phyloP scores from a whole-genome alignment of 2,797 vertebrate genomes.

The Hydrolagus colliei region DNA sequence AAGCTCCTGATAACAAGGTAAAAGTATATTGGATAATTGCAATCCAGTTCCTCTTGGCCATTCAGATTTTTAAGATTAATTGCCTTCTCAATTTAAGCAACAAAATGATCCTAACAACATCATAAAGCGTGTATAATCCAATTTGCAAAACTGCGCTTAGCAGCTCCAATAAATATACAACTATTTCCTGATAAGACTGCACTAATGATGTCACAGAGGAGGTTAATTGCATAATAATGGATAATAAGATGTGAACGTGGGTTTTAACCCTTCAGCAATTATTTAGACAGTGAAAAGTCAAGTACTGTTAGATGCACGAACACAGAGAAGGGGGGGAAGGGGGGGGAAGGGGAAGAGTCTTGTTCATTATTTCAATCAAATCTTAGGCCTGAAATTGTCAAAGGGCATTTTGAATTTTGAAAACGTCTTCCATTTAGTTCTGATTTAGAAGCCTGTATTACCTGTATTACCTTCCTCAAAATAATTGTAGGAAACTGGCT shows the following conservation, averaged over 20 bases:
- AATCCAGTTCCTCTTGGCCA: slow-evolving; percentile 23
- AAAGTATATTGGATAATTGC: slow-evolving; percentile 9
- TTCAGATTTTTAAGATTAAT: slow-evolving; percentile 27
- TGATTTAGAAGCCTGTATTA: too few relatives aligned
- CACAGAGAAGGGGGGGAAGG: too few relatives aligned
- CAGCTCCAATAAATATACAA: slow-evolving; percentile 3
- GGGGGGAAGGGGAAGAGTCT: too few relatives aligned
- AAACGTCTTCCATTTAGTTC: too few relatives aligned
- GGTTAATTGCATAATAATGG: slow-evolving; percentile 16
- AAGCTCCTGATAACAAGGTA: slow-evolving; percentile 11
- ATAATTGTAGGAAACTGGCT: too few relatives aligned
- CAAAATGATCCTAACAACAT: slow-evolving; percentile 18
- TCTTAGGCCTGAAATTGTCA: too few relatives aligned
- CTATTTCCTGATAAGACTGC: slow-evolving; percentile 27
- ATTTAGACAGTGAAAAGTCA: neutral
- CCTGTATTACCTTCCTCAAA: too few relatives aligned
- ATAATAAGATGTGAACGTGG: neutral
- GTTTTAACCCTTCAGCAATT: neutral
- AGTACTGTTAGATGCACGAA: too few relatives aligned
- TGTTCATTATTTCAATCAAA: too few relatives aligned
- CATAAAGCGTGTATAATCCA: slow-evolving; percentile 23
- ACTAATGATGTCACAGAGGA: slow-evolving; percentile 19
- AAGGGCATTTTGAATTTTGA: too few relatives aligned
- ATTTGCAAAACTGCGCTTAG: neutral
- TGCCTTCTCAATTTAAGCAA: slow-evolving; percentile 15